These are phyloP conservation scores for Drosophila barbarae DNA, from an alignment of 2,888 invertebrate species.

Conservation along the genomic window DNA sequence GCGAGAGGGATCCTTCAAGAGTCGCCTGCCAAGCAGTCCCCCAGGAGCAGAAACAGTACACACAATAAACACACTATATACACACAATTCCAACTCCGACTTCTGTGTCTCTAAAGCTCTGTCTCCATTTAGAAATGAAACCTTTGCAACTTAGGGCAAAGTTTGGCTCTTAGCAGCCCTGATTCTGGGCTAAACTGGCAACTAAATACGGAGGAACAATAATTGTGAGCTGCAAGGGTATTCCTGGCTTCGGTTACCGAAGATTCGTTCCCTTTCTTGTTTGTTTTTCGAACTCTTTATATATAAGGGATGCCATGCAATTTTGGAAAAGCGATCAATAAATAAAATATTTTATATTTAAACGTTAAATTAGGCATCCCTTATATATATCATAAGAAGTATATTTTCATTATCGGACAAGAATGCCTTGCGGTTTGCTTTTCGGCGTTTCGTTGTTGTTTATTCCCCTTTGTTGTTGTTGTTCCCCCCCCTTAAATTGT, in stretches of 20 bases:
- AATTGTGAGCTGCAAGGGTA: not conserved
- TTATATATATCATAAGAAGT: conserved; percentile 11
- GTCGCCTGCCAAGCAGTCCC: conserved; percentile 25
- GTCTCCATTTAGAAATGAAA: not conserved
- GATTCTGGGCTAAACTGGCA: not conserved
- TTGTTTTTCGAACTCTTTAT: conserved; percentile 49
- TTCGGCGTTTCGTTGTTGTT: conserved; percentile 50
- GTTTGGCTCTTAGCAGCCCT: not conserved
- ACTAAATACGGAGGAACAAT: not conserved
- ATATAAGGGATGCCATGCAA: not conserved
- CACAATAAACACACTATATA: conserved; percentile 34
- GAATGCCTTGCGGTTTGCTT: conserved; percentile 6
- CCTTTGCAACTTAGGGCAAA: not conserved
- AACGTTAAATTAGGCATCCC: not conserved
- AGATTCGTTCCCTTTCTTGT: conserved; percentile 4
- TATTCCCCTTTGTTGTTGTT: conserved; percentile 33
- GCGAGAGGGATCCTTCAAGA: conserved; percentile 9
- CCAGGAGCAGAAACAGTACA: conserved; percentile 22
- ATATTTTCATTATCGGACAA: conserved; percentile 36
- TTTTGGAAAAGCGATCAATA: no score
- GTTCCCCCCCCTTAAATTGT: conserved; percentile 21
- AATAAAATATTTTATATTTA: not conserved
- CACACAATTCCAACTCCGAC: conserved; percentile 23
- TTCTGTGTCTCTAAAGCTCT: conserved; percentile 4
- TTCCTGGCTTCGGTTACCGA: conserved; percentile 14